A percentile compares a stretch with the other conserved stretches of the same genome.
Conservation (phyloP, 2,797 vertebrate species). For the Enteromius paludinosus region DNA sequence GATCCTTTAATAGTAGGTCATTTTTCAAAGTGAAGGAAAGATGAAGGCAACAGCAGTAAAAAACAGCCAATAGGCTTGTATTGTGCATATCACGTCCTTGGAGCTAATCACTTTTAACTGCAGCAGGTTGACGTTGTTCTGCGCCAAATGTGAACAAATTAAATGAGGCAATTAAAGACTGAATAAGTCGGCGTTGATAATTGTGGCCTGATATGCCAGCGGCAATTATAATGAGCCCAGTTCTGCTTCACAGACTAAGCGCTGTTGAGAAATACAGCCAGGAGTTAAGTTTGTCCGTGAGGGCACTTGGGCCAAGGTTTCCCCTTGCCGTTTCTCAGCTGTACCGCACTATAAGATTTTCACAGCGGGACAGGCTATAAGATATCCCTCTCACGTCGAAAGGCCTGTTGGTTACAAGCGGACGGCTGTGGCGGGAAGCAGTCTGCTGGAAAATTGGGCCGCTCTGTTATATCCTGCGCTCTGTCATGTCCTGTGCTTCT, state of each 20-base stretch:
- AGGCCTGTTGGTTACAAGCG: slow-evolving; percentile 27
- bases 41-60: slow-evolving; percentile 12
- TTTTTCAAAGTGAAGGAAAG: slow-evolving; percentile 36
- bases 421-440: slow-evolving; percentile 65
- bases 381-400: slow-evolving; percentile 17
- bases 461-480: slow-evolving; percentile 69
- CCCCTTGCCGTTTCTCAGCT: not conserved
- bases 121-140: slow-evolving; percentile 80
- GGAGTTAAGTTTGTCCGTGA: slow-evolving; percentile 11
- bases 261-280: slow-evolving; percentile 65
- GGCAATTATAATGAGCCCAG: slow-evolving; percentile 79
- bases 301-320: slow-evolving; percentile 32
- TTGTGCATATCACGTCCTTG: slow-evolving; percentile 74
- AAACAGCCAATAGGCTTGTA: slow-evolving; percentile 38
- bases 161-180: slow-evolving; percentile 85
- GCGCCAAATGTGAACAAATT: slow-evolving; percentile 84
- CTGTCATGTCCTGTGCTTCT: slow-evolving; percentile 66
- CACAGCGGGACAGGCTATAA: not conserved
- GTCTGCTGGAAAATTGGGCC: slow-evolving; percentile 81
- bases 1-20: slow-evolving; percentile 26
- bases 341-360: not conserved
- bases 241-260: slow-evolving; percentile 71
- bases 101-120: slow-evolving; percentile 78
- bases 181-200: slow-evolving; percentile 82
- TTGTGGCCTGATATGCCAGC: slow-evolving; percentile 78